Percentiles rank a stretch among this genome's conserved stretches.
Conservation (phyloP, 2,113 vertebrate species). For the Gobiocypris rarus region DNA sequence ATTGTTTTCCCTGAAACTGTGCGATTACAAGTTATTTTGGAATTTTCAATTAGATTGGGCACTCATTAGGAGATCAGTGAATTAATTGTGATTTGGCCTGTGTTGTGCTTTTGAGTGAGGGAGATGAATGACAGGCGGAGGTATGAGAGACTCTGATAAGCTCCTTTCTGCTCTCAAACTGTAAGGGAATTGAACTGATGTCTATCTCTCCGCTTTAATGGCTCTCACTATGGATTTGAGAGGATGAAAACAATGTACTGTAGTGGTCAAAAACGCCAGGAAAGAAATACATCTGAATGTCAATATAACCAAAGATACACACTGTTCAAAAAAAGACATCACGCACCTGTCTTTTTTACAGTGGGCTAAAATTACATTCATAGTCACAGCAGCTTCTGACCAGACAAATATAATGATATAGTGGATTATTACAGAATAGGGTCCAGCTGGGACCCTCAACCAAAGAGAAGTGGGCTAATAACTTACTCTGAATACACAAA, state of each 20-base stretch:
- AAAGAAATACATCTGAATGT: background rate
- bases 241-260: background rate
- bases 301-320: background rate
- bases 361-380: background rate
- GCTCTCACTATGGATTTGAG: background rate
- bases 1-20: constrained; percentile 10
- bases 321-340: background rate
- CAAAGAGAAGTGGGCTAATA: constrained; percentile 22
- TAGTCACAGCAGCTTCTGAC: background rate
- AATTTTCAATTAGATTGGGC: constrained; percentile 16
- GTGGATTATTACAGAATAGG: background rate
- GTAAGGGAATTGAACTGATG: background rate
- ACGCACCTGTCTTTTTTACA: background rate
- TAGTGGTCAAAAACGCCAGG: background rate
- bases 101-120: constrained; percentile 31
- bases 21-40: background rate
- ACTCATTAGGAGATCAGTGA: constrained; percentile 13
- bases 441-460: background rate
- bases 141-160: constrained; percentile 38
- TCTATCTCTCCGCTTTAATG: constrained; percentile 5
- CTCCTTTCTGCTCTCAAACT: background rate
- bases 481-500: constrained; percentile 24
- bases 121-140: constrained; percentile 38
- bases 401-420: background rate
- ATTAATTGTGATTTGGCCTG: constrained; percentile 5